Base-by-base conservation (phyloP, 2,888 invertebrate species). In the Dimorphilus gyrociliatus region DNA sequence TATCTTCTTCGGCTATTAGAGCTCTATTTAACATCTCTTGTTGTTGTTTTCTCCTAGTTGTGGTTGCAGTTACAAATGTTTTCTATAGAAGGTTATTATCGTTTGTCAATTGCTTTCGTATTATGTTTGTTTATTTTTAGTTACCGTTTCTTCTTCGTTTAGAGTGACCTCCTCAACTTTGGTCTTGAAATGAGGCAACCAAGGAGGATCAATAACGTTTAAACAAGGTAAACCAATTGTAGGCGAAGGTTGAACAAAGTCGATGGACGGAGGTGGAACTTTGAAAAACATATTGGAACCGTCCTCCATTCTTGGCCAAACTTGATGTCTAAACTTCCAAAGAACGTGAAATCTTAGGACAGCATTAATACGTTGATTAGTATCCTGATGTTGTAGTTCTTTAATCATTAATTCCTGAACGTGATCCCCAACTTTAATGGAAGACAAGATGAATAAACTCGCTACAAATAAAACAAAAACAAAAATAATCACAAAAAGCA, bases 291-390 rank as follows among this genome's bases (percentile, higher is more conserved):
- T 65, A 34, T 90, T 86, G 0, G 94, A 94, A 5, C 82, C 81
- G 52, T 94, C 94, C 61, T 99, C 97, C 92, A 99, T 90, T 35
- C 94, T 73, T 1, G 92, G 86, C 97, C 97, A 97, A 1, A 90
- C 88, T 69, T 97, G 97, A 57, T 85, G 90, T 2, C 97, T 72
- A 44, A 85, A 75, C 53, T 86, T 84, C 94, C 94, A 97, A 42
- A 97, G 70, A 1, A 84, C 79, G 71, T 88, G 81, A 47, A 53
- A 53, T 72, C 77, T 71, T 37, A 81, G 68, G 38, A 85, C 75
- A 2, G 84, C 80, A 44, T 76, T 78, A 42, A 82, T 78, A 40
- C 94, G 71, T 25, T 79, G 72, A 23, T 73, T 72, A 0, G 85
- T 76, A 48, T 85, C 81, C 23, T 73, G 69, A 56, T 88, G 79